Conservation (phyloP, 1,140 invertebrate genomes). For the Microplitis mediator region DNA sequence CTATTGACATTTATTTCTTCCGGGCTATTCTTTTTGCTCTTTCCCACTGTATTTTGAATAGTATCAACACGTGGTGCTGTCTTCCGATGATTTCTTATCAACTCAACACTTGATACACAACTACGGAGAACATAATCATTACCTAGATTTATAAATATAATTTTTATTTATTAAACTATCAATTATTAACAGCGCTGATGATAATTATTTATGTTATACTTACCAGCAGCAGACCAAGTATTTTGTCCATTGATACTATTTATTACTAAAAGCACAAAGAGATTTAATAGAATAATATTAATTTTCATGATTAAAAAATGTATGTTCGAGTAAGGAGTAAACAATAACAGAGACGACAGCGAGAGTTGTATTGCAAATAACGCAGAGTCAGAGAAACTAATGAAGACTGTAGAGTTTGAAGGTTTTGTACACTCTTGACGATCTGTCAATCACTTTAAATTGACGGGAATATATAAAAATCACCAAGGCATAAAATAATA, state of each 20-base stretch:
- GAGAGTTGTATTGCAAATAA: neutral
- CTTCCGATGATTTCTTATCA: constrained; percentile 43
- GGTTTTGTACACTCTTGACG: too few relatives aligned
- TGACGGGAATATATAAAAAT: too few relatives aligned
- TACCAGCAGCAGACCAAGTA: neutral
- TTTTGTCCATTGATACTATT: neutral
- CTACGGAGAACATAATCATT: constrained; percentile 49
- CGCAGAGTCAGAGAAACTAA: too few relatives aligned
- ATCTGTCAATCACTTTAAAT: too few relatives aligned
- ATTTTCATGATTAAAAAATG: neutral
- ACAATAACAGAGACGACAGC: neutral
- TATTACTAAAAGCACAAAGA: neutral
- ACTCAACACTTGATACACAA: constrained; percentile 48
- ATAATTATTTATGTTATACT: constrained; percentile 14
- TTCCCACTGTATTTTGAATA: neutral
- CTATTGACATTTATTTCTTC: neutral
- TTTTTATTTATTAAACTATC: neutral
- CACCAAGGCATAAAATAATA: too few relatives aligned
- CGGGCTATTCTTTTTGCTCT: neutral
- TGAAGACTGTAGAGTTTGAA: too few relatives aligned
- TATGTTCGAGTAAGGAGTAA: neutral
- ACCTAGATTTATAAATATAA: constrained; percentile 30
- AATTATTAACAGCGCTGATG: neutral
- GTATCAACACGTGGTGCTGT: neutral
- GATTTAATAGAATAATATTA: neutral